Evolutionary conservation across 2,797 vertebrate species (phyloP).

Genomic region (Morus bassanus): DNA sequence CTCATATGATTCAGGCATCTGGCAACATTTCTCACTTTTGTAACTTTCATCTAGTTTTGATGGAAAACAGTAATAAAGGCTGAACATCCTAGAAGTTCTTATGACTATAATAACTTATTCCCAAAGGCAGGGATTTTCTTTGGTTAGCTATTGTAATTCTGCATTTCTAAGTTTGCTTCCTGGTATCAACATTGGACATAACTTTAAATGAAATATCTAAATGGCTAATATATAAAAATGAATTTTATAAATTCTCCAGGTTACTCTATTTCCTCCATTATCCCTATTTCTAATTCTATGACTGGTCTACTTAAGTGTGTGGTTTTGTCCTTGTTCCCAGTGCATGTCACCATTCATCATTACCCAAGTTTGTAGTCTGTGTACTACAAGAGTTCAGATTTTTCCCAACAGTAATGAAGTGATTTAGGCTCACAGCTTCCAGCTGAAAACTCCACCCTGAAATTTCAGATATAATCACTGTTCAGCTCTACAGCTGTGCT

Average conservation of each 20-base stretch:
- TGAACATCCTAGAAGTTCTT: not conserved
- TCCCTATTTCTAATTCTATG: not conserved
- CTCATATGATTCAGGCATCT: not conserved
- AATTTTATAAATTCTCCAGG: not conserved
- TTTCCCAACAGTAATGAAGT: not conserved
- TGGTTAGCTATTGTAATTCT: not conserved
- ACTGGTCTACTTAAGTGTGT: accelerated
- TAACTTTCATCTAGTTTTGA: not conserved
- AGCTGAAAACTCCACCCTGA: not conserved
- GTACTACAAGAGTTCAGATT: not conserved
- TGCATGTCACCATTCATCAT: not conserved
- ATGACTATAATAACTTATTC: not conserved
- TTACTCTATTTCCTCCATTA: not conserved
- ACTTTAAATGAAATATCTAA: not conserved
- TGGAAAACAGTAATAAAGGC: not conserved
- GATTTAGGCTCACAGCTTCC: not conserved
- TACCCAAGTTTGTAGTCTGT: not conserved
- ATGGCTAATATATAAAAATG: not conserved
- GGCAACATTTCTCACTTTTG: not conserved
- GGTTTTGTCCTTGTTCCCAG: not conserved
- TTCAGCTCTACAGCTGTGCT: not conserved
- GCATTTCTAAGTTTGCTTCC: not conserved
- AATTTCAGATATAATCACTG: not conserved
- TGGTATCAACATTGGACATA: not conserved
- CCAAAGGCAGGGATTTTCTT: not conserved